Conservation (phyloP, 2,113 vertebrate species). For the Parus major region DNA sequence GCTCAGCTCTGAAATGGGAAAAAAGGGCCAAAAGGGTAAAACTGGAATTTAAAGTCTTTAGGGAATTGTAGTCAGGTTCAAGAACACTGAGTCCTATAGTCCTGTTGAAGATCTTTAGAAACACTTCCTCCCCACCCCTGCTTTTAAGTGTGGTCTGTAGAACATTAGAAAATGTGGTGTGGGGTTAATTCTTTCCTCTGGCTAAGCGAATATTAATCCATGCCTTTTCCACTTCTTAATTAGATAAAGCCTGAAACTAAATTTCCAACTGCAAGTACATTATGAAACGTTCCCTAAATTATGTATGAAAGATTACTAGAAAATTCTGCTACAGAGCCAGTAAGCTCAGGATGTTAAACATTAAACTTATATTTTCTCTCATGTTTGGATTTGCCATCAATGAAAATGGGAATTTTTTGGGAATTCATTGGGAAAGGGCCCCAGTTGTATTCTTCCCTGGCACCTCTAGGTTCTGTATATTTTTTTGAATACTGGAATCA, state of each 20-base stretch:
- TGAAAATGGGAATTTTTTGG: not conserved
- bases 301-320: not conserved
- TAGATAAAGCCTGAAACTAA: not conserved
- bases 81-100: not conserved
- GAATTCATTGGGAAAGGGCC: not conserved
- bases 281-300: not conserved
- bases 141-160: not conserved
- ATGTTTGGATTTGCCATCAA: not conserved
- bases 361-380: not conserved
- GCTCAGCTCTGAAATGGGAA: not conserved
- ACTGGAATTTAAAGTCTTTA: not conserved
- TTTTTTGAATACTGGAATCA: not conserved
- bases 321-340: not conserved
- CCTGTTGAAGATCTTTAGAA: not conserved
- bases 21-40: not conserved
- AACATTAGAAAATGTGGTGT: not conserved
- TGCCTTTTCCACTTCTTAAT: not conserved
- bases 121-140: accelerated
- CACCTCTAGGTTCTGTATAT: not conserved
- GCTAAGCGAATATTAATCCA: not conserved
- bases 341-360: not conserved
- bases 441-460: accelerated
- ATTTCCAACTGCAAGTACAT: not conserved
- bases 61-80: not conserved
- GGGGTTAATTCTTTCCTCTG: not conserved